Conservation (phyloP, 2,888 invertebrate species). For the Lucinisca nassula region DNA sequence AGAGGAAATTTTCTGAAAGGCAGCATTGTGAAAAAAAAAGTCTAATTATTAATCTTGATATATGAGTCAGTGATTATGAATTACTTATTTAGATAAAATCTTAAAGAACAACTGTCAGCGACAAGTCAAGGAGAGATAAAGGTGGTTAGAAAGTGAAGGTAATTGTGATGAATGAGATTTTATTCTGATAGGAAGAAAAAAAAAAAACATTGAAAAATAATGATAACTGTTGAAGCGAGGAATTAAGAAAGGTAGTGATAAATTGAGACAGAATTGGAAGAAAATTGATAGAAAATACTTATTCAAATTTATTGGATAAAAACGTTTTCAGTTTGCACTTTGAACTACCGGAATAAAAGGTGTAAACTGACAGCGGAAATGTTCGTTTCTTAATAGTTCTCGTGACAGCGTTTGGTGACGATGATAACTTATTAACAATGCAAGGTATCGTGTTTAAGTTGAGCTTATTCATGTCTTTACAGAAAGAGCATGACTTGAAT, state of each 20-base stretch:
- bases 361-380: constrained; percentile 2
- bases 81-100: not conserved
- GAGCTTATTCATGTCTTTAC: not conserved
- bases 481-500: not conserved
- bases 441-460: not conserved
- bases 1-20: not conserved
- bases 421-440: not conserved
- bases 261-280: no score
- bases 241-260: not conserved
- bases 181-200: not conserved
- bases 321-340: no score
- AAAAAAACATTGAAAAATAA: not conserved
- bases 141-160: not conserved
- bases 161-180: not conserved
- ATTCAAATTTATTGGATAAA: no score
- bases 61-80: not conserved
- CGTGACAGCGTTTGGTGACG: not conserved
- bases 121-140: not conserved
- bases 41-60: not conserved
- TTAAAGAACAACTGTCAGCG: not conserved
- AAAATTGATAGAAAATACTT: no score
- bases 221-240: not conserved
- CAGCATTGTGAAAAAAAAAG: not conserved
- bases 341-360: constrained; percentile 1
- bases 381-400: not conserved